Evolutionary conservation across 1,140 invertebrate species (phyloP).

Genomic region (Leguminivora glycinivorella): DNA sequence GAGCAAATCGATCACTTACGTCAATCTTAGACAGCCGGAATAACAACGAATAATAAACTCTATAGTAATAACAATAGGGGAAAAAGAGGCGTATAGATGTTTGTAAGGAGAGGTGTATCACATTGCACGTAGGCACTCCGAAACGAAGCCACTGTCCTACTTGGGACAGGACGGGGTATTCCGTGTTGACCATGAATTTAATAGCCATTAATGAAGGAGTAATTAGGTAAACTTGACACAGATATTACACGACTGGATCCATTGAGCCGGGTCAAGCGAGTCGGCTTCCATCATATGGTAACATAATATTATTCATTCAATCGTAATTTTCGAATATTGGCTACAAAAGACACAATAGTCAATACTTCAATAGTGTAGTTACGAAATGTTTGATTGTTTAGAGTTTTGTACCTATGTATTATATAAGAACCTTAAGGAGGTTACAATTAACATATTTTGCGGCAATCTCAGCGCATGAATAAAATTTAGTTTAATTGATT

Average conservation of each 20-base stretch:
- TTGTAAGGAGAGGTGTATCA: conserved; percentile 23
- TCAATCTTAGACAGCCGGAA: conserved; percentile 28
- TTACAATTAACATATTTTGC: conserved; percentile 21
- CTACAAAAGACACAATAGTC: too few species aligned
- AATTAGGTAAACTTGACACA: conserved; percentile 33
- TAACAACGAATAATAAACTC: conserved; percentile 36
- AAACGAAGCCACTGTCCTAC: conserved; percentile 43
- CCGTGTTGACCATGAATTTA: conserved; percentile 49
- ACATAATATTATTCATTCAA: background rate
- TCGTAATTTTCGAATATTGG: background rate
- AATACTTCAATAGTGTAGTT: too few species aligned
- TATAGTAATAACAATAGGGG: conserved; percentile 32
- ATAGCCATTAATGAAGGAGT: conserved; percentile 40
- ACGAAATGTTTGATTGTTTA: background rate
- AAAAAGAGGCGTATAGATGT: conserved; percentile 7
- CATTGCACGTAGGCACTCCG: conserved; percentile 40
- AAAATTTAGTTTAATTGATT: conserved; percentile 25
- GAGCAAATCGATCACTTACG: conserved; percentile 43
- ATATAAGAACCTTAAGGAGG: conserved; percentile 27
- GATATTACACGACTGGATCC: conserved; percentile 15
- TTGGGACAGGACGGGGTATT: conserved; percentile 40
- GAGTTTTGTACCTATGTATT: background rate
- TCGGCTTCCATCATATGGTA: background rate
- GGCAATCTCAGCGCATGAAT: conserved; percentile 3
- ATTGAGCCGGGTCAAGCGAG: background rate